A percentile compares a stretch with the other conserved stretches of the same genome.
Evolutionary conservation across 2,113 vertebrate genomes (phyloP).

Genomic region (Myotis yumanensis): DNA sequence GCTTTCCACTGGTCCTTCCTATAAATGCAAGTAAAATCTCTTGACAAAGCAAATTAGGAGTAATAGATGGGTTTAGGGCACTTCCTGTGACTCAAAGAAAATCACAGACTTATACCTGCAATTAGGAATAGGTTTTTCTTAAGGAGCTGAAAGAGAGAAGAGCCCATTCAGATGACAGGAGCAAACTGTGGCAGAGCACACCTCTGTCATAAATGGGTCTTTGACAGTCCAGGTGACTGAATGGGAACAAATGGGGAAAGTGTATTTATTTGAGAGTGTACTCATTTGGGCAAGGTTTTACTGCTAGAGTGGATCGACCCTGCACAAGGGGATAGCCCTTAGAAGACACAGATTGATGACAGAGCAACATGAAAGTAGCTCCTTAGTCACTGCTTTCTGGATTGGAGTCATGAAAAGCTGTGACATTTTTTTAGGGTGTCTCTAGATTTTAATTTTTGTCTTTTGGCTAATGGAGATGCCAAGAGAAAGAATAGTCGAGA

Average conservation of each 20-base stretch:
- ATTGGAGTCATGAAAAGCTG: not conserved
- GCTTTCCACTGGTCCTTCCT: not conserved
- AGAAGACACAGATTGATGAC: not conserved
- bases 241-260: not conserved
- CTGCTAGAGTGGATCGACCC: accelerated
- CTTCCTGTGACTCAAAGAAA: slow-evolving; percentile 22
- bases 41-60: slow-evolving; percentile 6
- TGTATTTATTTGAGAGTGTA: not conserved
- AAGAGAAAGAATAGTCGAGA: not conserved
- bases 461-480: not conserved
- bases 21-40: not conserved
- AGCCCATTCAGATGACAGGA: not conserved
- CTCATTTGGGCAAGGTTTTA: not conserved
- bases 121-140: slow-evolving; percentile 1
- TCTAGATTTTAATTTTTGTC: not conserved
- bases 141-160: slow-evolving; percentile 15
- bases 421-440: not conserved
- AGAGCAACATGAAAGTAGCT: too few species aligned
- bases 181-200: not conserved
- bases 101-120: not conserved
- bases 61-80: not conserved
- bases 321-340: not conserved
- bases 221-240: not conserved
- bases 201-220: not conserved
- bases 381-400: not conserved